Evolutionary conservation across 2,888 invertebrate species (phyloP), one percentile per base, ranked within the genome.

Genomic region (Holacanthella duospinosa): DNA sequence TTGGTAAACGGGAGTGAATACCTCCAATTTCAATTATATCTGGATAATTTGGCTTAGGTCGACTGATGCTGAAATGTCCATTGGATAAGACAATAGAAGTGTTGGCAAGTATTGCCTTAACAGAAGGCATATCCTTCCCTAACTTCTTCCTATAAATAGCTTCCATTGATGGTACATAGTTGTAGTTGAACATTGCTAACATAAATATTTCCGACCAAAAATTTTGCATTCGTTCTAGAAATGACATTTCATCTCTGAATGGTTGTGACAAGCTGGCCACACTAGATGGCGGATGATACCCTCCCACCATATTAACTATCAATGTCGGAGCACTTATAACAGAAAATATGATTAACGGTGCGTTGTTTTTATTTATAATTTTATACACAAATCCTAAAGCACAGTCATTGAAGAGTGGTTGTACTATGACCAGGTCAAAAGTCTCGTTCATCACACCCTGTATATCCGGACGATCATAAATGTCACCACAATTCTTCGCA

Each of bases 371-470:
- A 6, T 6, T 26, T 16, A 55, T 55, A 9, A 55, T 4, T 6
- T n/a, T 6, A n/a, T 55, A 26, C 12, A 55, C 27, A n/a, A 27
- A 55, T 26, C 55, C 55, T 9, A 55, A 26, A 9, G 55, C 24
- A 28, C 55, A 55, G 9, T 55, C 55, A n/a, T 55, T 55, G 55
- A 55, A 55, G 16, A 55, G 6, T 3, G 55, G 55, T n/a, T 55
- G 55, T 9, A 55, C 6, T 4, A 55, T 27, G 28, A 55, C 27
- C 4, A 55, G 55, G 55, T 55, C 55, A 6, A 6, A 55, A 16
- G 27, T 6, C n/a, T 55, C 55, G 12, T 55, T 26, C 55, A 55
- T 55, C 3, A 55, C 4, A 25, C 6, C n/a, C n/a, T 55, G 6
- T 16, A 55, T 55, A 26, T 55, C 55, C 6, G 36, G 36, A 16